Evolutionary conservation across 2,113 vertebrate genomes (phyloP).

Genomic region (Mustela nigripes): DNA sequence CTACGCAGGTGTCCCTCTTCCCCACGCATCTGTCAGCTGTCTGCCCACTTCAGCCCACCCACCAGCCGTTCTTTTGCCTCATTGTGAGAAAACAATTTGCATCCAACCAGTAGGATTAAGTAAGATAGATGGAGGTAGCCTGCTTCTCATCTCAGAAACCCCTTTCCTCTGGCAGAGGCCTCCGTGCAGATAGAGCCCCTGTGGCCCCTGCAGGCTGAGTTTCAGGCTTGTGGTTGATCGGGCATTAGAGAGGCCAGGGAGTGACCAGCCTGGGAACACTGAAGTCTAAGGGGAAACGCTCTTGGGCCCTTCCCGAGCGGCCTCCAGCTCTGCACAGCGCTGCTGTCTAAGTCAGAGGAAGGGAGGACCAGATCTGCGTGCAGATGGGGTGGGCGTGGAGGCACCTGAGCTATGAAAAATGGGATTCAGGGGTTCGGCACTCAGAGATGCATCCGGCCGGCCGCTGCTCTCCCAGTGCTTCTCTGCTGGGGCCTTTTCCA

Average conservation of each 20-base stretch:
- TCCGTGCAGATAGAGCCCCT: neutral
- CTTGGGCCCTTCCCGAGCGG: neutral
- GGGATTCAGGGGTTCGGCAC: neutral
- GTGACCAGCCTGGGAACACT: neutral
- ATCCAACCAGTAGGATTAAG: constrained; percentile 46
- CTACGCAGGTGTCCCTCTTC: neutral
- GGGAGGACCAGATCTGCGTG: neutral
- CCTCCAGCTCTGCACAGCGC: neutral
- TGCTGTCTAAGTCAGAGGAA: neutral
- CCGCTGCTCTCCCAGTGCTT: neutral
- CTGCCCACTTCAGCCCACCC: neutral
- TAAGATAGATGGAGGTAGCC: neutral
- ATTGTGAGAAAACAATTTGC: constrained; percentile 54
- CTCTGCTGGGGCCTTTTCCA: neutral
- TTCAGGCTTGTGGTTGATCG: neutral
- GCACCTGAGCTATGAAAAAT: neutral
- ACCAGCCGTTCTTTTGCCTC: neutral
- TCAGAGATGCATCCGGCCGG: neutral
- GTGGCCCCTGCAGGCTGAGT: neutral
- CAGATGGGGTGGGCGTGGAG: too few relatives aligned
- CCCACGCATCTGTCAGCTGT: neutral
- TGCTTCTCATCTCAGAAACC: neutral
- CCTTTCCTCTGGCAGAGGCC: neutral
- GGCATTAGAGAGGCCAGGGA: neutral
- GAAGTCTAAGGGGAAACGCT: neutral